Conservation (phyloP, 2,797 vertebrate species). For the Petrocephalus schoutedeni region DNA sequence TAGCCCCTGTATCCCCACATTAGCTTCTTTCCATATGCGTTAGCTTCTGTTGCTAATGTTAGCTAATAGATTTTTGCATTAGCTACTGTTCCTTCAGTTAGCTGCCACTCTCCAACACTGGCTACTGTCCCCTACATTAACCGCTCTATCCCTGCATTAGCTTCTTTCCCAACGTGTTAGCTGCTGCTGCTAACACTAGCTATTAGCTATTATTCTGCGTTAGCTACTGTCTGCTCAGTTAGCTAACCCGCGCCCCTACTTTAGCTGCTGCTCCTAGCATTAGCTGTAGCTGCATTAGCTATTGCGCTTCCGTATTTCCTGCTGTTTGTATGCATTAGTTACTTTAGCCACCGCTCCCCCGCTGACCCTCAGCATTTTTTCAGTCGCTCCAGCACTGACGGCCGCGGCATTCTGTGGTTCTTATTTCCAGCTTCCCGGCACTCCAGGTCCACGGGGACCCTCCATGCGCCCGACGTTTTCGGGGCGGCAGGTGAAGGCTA, state of each 20-base stretch:
- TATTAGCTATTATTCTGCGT: background rate
- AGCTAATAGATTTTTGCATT: background rate
- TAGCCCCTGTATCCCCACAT: background rate
- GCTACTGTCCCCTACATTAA: background rate
- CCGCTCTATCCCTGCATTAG: background rate
- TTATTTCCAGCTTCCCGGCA: constrained; percentile 84
- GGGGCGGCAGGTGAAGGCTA: constrained; percentile 88
- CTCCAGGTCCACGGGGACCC: constrained; percentile 89
- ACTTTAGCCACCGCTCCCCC: background rate
- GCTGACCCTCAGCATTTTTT: background rate
- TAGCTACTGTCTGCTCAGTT: background rate
- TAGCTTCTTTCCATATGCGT: background rate
- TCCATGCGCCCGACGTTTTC: constrained; percentile 80
- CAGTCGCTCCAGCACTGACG: background rate
- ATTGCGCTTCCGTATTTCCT: background rate
- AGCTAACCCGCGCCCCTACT: background rate
- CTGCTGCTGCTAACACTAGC: background rate
- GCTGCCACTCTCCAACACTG: background rate
- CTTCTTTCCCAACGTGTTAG: background rate
- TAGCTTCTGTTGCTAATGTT: background rate
- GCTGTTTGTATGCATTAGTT: background rate
- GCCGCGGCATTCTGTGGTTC: constrained; percentile 61
- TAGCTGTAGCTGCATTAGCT: background rate
- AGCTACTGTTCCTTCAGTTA: background rate
- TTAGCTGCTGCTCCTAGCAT: background rate